Percentiles rank a stretch among this genome's conserved stretches.
Conservation (phyloP, 2,113 vertebrate genomes). For the Cryptotis parvus region DNA sequence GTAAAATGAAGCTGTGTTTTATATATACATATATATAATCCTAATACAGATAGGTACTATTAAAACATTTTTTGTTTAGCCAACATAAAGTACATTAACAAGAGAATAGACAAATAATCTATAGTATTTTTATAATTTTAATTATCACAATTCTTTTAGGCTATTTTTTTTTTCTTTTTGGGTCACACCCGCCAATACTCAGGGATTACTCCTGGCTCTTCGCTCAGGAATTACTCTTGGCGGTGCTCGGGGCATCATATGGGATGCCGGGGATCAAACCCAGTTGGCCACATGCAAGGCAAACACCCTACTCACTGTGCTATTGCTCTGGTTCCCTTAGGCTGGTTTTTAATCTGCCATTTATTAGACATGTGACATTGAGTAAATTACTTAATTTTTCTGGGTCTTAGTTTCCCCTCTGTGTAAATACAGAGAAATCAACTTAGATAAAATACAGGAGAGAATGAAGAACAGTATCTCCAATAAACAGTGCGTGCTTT, state of each 20-base stretch:
- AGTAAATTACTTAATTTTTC: slow-evolving; percentile 10
- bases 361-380: slow-evolving; percentile 30
- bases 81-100: background rate
- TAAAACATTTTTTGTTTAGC: slow-evolving; percentile 26
- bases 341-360: background rate
- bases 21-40: no score
- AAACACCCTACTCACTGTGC: no score
- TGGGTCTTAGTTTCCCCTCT: slow-evolving; percentile 27
- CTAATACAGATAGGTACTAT: background rate
- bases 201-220: no score
- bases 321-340: no score
- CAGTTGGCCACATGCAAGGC: no score
- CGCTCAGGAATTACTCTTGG: no score
- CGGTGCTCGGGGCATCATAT: no score
- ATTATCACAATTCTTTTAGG: background rate
- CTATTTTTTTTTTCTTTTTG: no score
- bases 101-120: slow-evolving; percentile 8
- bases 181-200: no score
- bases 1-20: slow-evolving; percentile 38
- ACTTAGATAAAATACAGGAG: background rate
- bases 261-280: no score
- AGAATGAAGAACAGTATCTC: background rate
- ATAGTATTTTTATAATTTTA: background rate
- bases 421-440: background rate
- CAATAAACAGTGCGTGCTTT: background rate